Evolutionary conservation across 2,888 invertebrate genomes (phyloP).

Genomic region (Acronicta aceris): DNA sequence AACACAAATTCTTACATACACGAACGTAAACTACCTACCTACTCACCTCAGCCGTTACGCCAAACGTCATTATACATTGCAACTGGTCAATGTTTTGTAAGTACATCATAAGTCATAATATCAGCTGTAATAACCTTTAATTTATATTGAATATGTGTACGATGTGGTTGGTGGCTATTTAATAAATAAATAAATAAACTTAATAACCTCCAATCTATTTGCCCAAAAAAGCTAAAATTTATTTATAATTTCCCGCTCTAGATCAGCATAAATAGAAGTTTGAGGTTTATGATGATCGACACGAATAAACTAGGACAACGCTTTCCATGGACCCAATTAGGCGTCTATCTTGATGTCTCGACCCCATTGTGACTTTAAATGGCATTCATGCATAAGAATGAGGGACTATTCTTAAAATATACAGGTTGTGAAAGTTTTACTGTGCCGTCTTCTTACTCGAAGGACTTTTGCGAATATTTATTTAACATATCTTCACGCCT

Average conservation of each 20-base stretch:
- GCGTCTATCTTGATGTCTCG: slow-evolving; percentile 34
- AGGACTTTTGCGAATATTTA: background rate
- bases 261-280: slow-evolving; percentile 22
- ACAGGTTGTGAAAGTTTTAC: background rate
- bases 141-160: too few species aligned
- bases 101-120: too few species aligned
- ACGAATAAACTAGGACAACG: slow-evolving; percentile 27
- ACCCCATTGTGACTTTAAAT: slow-evolving; percentile 36
- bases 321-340: slow-evolving; percentile 40
- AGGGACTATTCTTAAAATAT: slow-evolving; percentile 29
- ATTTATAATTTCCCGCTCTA: slow-evolving; percentile 6
- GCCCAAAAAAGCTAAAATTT: background rate
- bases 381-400: slow-evolving; percentile 41
- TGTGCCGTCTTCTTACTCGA: slow-evolving; percentile 4
- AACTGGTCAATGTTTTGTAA: too few species aligned
- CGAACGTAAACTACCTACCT: too few species aligned
- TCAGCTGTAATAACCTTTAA: too few species aligned
- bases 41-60: too few species aligned
- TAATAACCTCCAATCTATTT: too few species aligned
- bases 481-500: too few species aligned
- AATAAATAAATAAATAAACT: too few species aligned
- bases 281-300: slow-evolving; percentile 29
- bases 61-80: too few species aligned
- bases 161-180: too few species aligned
- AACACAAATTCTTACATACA: too few species aligned